A percentile compares a stretch with the other conserved stretches of the same genome.
phyloP scores from a whole-genome alignment of 1,140 invertebrate species.

The Elymnias hypermnestra region DNA sequence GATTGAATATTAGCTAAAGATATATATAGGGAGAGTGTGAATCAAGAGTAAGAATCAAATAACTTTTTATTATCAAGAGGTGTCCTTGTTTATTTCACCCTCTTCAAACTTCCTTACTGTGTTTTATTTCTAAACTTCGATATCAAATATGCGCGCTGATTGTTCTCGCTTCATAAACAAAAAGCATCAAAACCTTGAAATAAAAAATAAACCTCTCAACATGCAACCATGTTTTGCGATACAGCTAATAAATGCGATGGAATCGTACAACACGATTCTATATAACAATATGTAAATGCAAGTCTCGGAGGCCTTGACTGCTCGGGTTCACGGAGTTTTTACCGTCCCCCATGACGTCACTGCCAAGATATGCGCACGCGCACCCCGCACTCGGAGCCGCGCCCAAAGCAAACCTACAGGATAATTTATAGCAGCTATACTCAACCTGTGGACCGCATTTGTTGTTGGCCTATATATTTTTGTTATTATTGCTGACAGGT shows the following conservation, averaged over 20 bases:
- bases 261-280: constrained; percentile 20
- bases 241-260: constrained; percentile 21
- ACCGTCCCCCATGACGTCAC: constrained; percentile 58
- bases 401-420: constrained; percentile 57
- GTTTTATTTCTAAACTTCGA: not conserved
- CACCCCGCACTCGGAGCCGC: constrained; percentile 32
- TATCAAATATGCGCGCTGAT: not conserved
- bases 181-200: constrained; percentile 7
- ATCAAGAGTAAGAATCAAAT: too few relatives aligned
- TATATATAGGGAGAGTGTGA: too few relatives aligned
- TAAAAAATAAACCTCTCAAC: constrained; percentile 11
- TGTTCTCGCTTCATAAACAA: not conserved
- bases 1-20: too few relatives aligned
- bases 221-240: constrained; percentile 16
- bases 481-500: too few relatives aligned
- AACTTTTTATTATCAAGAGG: too few relatives aligned
- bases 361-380: constrained; percentile 58
- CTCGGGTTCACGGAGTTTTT: constrained; percentile 66
- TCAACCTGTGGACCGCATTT: too few relatives aligned
- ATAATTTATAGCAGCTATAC: too few relatives aligned
- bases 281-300: constrained; percentile 51
- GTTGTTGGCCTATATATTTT: too few relatives aligned
- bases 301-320: constrained; percentile 52
- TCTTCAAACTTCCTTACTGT: too few relatives aligned
- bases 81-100: too few relatives aligned